Evolutionary conservation across 2,797 vertebrate species (phyloP).

Genomic region (Platalea minor): DNA sequence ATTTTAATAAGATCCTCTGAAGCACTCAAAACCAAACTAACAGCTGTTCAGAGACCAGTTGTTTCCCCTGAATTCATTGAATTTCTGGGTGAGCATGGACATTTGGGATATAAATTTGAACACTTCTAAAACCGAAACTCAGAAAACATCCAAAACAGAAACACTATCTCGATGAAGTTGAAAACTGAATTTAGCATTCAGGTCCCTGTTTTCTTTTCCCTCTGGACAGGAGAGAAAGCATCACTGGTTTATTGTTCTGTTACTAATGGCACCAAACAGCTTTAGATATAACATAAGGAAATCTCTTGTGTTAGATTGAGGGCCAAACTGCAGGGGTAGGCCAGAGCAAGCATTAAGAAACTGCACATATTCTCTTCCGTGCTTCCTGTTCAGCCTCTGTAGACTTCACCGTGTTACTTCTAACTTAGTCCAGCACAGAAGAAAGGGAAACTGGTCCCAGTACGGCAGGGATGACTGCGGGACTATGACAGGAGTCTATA

Average conservation of each 20-base stretch:
- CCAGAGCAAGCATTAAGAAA: background rate
- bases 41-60: constrained; percentile 53
- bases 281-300: background rate
- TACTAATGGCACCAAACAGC: background rate
- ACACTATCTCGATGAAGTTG: background rate
- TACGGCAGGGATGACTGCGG: rapidly evolving
- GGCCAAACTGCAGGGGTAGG: background rate
- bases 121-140: background rate
- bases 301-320: background rate
- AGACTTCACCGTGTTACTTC: background rate
- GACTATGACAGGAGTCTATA: background rate
- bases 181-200: background rate
- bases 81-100: constrained; percentile 36
- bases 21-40: constrained; percentile 27
- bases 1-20: constrained; percentile 59
- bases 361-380: background rate
- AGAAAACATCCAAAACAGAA: background rate
- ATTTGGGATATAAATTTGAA: background rate
- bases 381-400: background rate
- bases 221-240: background rate
- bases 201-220: background rate
- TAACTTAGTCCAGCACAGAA: background rate
- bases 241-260: background rate
- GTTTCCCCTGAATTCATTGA: constrained; percentile 33
- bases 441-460: background rate